Base-by-base conservation (phyloP, 2,888 invertebrate species). In the Synanthedon formicaeformis region DNA sequence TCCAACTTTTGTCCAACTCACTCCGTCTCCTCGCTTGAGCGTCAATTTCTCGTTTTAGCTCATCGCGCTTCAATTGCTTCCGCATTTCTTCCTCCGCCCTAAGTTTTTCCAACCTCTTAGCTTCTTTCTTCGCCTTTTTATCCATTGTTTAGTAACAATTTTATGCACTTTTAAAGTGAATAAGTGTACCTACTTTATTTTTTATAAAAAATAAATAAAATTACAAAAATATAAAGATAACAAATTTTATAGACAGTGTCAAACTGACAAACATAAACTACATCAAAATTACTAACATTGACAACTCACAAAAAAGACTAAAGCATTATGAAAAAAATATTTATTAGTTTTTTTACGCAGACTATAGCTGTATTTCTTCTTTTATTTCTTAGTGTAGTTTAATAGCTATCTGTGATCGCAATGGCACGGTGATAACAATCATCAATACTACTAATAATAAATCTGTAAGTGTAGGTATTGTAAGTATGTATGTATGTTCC, bases 81-180 rank as follows among this genome's bases (percentile, higher is more conserved):
- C 66, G 65, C 5, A 57, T 54, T 59, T 81, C 82, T 1, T 55
- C 57, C 57, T 77, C 76, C 6, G 62, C 67, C 41, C 54, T 70
- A 10, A 79, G 52, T 58, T 82, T 84, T 59, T 75, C 78, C 45
- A 73, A 64, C 55, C 55, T 69, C 55, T 81, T 81, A 0, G 77
- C 79, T 62, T 82, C 82, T 53, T 81, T 83, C 57, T 65, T 73
- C 3, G 80, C 80, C 59, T 73, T 78, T 58, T 78, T 85, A 55
- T 83, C 71, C 81, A 82, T 84, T 40, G 56, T 60, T 50, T 11
- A 27, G 27, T 5, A 34, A 27, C 12, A 50, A 50, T 34, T 34
- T 4, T 50, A n/a, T n/a, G 8, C 13, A 18, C 13, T 49, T 49
- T 16, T 13, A 14, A 14, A 18, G 18, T 49, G 16, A 49, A 49